Evolutionary conservation across 2,113 vertebrate species (phyloP).

Genomic region (Miniopterus natalensis): DNA sequence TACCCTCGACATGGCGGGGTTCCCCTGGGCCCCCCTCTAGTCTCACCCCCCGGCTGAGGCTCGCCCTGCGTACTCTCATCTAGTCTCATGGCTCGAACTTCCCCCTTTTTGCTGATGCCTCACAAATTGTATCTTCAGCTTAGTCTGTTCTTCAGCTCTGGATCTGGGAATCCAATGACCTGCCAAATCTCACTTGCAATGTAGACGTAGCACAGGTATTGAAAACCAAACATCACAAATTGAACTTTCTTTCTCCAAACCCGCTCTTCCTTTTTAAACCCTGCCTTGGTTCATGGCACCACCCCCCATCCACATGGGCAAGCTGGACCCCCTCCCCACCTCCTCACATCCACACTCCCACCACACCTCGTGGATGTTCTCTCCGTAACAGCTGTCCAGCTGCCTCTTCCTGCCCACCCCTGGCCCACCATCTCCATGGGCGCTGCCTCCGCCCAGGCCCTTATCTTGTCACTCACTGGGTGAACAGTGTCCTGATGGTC

Average conservation of each 20-base stretch:
- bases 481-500: background rate
- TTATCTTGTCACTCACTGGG: background rate
- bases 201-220: background rate
- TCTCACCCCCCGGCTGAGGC: background rate
- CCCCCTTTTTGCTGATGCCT: background rate
- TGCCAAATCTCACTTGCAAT: background rate
- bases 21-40: background rate
- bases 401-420: background rate
- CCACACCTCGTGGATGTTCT: background rate
- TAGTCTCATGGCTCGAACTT: background rate
- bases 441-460: background rate
- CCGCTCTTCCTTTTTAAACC: background rate
- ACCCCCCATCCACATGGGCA: rapidly evolving
- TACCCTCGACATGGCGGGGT: background rate
- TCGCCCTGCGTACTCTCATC: background rate
- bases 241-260: background rate
- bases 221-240: background rate
- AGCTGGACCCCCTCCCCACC: background rate
- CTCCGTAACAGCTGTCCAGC: background rate
- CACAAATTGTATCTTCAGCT: background rate
- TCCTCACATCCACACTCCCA: background rate
- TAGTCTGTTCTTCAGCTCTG: background rate
- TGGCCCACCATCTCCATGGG: background rate
- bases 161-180: background rate
- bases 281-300: background rate